Evolutionary conservation across 2,888 invertebrate genomes (phyloP), one percentile per base, ranked within the genome.

Genomic region (Zaprionus obscuricornis): DNA sequence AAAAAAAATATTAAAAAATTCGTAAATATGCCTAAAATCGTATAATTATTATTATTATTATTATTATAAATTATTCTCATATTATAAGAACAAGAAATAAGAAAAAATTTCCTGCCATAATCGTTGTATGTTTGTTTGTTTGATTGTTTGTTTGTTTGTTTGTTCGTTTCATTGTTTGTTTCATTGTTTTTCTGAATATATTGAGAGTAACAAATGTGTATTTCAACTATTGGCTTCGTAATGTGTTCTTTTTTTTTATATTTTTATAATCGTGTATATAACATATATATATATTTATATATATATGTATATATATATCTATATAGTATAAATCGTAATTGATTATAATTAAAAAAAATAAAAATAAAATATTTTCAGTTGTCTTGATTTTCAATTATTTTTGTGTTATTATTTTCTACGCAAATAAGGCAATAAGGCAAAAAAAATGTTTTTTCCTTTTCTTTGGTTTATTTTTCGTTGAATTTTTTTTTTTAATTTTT

Each of bases 91-190:
- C 59, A 45, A 8, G 34, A 47, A 6, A 10, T 22, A 49, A 39
- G 37, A 43, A 34, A 56, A 51, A 50, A 39, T 59, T 45, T 75
- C 68, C 81, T 64, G 69, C 52, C 85, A 85, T 85, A 78, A 85
- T 64, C 62, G 85, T 85, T 78, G 78, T 85, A 71, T 37, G 77
- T 78, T 78, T 47, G 77, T 79, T 78, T 52, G 75, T 66, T 66
- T 37, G 79, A 66, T 71, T 18, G 60, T 67, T 78, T 59, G 82
- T 63, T 70, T 64, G 50, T 51, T 68, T 71, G 54, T 59, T 67
- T 72, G 27, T 7, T 22, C 7, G 22, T 22, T 22, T 22, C 4
- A 5, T 22, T 22, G 22, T 22, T 22, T 22, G 22, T 22, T 7
- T 29, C 29, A 29, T 29, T 29, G 29, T 42, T 34, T 33, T 10